Evolutionary conservation across 1,140 invertebrate species (phyloP).

Genomic region (Uloborus diversus): DNA sequence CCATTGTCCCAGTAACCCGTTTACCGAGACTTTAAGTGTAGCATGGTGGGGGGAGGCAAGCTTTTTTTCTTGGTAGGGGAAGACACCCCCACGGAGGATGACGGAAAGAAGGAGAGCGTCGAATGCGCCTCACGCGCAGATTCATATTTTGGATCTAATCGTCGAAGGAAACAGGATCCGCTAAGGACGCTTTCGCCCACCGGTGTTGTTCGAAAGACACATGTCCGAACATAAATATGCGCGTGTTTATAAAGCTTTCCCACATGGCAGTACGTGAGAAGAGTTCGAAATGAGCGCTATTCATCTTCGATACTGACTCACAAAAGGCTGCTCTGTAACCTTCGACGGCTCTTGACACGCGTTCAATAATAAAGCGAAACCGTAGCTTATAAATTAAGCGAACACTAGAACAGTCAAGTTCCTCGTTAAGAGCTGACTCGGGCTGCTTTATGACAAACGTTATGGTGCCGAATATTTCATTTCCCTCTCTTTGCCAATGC

Average conservation of each 20-base stretch:
- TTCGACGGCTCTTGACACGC: conserved; percentile 46
- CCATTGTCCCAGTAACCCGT: too few relatives aligned
- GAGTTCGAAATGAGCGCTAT: conserved; percentile 26
- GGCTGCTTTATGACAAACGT: conserved; percentile 54
- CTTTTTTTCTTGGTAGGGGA: too few relatives aligned
- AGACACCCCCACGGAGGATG: not conserved
- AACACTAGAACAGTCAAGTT: conserved; percentile 51
- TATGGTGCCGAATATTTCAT: conserved; percentile 56
- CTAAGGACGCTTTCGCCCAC: conserved; percentile 42
- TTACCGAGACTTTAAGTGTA: too few relatives aligned
- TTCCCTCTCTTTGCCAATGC: conserved; percentile 4
- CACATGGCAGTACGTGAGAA: conserved; percentile 38
- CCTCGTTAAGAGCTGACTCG: conserved; percentile 52
- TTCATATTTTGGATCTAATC: conserved; percentile 52
- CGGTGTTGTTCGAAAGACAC: conserved; percentile 43
- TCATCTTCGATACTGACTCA: conserved; percentile 26
- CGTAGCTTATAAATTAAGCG: conserved; percentile 55
- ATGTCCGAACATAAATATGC: conserved; percentile 54
- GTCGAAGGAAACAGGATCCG: conserved; percentile 43
- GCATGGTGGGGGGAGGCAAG: not conserved
- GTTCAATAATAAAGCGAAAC: conserved; percentile 53
- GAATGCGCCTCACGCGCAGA: conserved; percentile 23
- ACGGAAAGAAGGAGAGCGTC: too few relatives aligned
- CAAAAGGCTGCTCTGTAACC: conserved; percentile 45
- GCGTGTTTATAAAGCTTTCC: conserved; percentile 50